Conservation (phyloP, 2,113 vertebrate genomes). For the Caracal caracal region DNA sequence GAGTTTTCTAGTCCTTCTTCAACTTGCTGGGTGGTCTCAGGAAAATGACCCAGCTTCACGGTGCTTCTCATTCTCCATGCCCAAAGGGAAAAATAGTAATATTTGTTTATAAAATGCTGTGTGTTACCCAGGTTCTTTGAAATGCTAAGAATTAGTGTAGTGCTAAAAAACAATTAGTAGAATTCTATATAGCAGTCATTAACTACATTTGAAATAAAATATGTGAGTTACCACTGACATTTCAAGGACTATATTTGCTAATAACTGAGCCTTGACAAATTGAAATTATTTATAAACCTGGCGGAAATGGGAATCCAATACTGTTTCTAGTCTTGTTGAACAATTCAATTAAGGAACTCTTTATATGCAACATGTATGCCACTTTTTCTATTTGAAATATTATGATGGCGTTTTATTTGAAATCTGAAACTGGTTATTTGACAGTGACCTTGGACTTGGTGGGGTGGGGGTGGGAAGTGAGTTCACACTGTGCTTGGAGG, state of each 20-base stretch:
- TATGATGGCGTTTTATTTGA: not conserved
- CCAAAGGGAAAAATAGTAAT: not conserved
- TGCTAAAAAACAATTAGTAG: not conserved
- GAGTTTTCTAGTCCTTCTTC: not conserved
- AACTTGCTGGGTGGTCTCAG: not conserved
- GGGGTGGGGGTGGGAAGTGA: not conserved
- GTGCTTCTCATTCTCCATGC: not conserved
- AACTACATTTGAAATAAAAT: constrained; percentile 47
- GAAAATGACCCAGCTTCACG: not conserved
- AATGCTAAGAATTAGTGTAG: not conserved
- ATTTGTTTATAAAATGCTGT: not conserved
- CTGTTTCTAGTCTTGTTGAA: constrained; percentile 46
- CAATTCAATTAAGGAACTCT: constrained; percentile 53
- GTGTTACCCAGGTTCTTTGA: not conserved
- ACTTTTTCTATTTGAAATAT: constrained; percentile 38
- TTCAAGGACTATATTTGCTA: constrained; percentile 55
- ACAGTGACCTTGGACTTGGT: not conserved
- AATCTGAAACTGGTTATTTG: not conserved
- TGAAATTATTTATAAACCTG: constrained; percentile 64
- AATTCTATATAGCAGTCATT: not conserved
- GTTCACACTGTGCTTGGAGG: not conserved
- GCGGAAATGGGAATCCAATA: constrained; percentile 66
- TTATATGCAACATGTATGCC: not conserved
- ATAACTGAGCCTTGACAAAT: constrained; percentile 52
- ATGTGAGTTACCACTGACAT: constrained; percentile 48